Evolutionary conservation across 2,797 vertebrate species (phyloP).

Genomic region (Sarcoramphus papa): DNA sequence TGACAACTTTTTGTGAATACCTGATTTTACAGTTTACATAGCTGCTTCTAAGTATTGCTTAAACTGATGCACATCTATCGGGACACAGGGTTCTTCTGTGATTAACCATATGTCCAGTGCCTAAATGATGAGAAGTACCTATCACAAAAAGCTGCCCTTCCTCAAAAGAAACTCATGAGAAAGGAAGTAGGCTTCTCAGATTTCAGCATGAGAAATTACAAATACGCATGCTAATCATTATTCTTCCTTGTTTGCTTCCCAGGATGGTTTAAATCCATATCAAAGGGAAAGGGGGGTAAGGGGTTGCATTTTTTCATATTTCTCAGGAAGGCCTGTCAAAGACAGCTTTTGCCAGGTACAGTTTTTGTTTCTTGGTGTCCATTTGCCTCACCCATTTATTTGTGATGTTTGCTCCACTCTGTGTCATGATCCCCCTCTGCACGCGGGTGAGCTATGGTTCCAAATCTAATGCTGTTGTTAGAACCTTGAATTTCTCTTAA

Average conservation of each 20-base stretch:
- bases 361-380: neutral
- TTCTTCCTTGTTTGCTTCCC: neutral
- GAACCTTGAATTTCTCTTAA: neutral
- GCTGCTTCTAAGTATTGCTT: neutral
- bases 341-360: neutral
- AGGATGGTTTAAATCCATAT: neutral
- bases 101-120: neutral
- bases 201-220: neutral
- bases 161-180: neutral
- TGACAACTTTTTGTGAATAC: neutral
- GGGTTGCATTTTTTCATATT: neutral
- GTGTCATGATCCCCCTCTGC: neutral
- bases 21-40: neutral
- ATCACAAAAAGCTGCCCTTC: neutral
- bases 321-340: neutral
- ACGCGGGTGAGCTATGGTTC: neutral
- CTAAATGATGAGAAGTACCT: neutral
- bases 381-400: neutral
- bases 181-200: neutral
- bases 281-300: neutral
- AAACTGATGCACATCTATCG: neutral
- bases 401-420: neutral
- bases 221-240: neutral
- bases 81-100: neutral
- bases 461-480: neutral